Base-by-base conservation (phyloP, 2,797 vertebrate species). In the Cichlasoma orientale region DNA sequence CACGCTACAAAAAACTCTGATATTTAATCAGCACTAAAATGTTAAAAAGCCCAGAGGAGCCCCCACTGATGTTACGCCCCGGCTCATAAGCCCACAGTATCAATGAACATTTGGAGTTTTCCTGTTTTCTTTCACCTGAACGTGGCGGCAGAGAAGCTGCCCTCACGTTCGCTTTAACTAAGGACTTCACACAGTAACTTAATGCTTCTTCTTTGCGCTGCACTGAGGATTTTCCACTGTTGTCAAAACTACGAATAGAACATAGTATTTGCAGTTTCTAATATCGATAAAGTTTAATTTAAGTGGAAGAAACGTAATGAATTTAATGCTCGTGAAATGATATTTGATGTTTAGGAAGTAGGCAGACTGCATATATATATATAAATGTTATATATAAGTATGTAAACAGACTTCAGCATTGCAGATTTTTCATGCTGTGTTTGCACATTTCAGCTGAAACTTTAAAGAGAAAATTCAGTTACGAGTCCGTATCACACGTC, bases 1-100 rank as follows among this genome's bases (percentile, higher is more conserved):
- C 31, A 0, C 7, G 5, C 57, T 59, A 0, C 3, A 59, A 59
- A 36, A 58, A 36, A n/a, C 7, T 36, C 33, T 36, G 33, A 36
- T 36, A 10, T 36, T 36, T 36, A 36, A 10, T 36, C 33, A 36
- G 10, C 31, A 33, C 31, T 33, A 33, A 33, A 33, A 33, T 33
- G 6, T 11, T 4, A 56, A 56, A 4, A 21, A 63, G 8, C 59
- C 14, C 4, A 2, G 59, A 63, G 8, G 0, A 18, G 59, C 36
- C 59, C 59, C 59, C 38, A 44, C 21, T 25, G 41, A 23, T 61
- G 14, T 25, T 25, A 63, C 21, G 16, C 3, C 41, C 59, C 36
- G 44, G 21, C 4, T 63, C 59, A 63, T 44, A 44, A 4, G 38
- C 38, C 38, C 3, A 4, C 38, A 38, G 38, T 38, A 12, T 38